Evolutionary conservation across 2,113 vertebrate genomes (phyloP).

Genomic region (Corythornis cristatus): DNA sequence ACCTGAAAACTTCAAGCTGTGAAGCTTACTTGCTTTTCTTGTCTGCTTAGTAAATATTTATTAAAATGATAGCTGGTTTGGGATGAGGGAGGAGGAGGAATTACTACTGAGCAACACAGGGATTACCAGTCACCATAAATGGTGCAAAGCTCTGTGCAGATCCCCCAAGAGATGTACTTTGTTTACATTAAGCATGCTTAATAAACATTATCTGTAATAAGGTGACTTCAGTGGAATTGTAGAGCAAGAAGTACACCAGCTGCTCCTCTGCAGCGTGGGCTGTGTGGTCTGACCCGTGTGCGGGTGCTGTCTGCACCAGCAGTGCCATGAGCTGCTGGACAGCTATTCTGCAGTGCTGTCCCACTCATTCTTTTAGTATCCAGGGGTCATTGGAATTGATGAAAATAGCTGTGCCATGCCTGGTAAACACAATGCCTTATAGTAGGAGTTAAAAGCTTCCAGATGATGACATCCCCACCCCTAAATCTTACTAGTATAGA

Average conservation of each 20-base stretch:
- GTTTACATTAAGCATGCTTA: not conserved
- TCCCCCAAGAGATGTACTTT: not conserved
- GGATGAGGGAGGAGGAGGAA: slow-evolving; percentile 15
- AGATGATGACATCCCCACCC: accelerated
- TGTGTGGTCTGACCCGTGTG: not conserved
- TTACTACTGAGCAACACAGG: not conserved
- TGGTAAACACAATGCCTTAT: slow-evolving; percentile 11
- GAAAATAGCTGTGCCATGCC: not conserved
- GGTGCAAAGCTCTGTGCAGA: not conserved
- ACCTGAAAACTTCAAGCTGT: not conserved
- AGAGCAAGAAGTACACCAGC: not conserved
- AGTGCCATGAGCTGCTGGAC: slow-evolving; percentile 24
- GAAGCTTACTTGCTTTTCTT: not conserved
- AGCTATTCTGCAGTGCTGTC: slow-evolving; percentile 64
- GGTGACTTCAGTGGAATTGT: not conserved
- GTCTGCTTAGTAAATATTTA: not conserved
- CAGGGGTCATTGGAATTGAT: slow-evolving; percentile 31
- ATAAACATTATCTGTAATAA: not conserved
- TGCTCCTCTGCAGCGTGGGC: not conserved
- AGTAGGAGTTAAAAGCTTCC: not conserved
- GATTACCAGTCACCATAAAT: not conserved
- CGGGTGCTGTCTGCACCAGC: slow-evolving; percentile 14
- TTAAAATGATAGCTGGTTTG: not conserved
- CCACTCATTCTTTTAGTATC: slow-evolving; percentile 64
- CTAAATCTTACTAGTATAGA: not conserved